Evolutionary conservation across 2,113 vertebrate species (phyloP), one percentile per base, ranked within the genome.

Genomic region (Trogon surrucura): DNA sequence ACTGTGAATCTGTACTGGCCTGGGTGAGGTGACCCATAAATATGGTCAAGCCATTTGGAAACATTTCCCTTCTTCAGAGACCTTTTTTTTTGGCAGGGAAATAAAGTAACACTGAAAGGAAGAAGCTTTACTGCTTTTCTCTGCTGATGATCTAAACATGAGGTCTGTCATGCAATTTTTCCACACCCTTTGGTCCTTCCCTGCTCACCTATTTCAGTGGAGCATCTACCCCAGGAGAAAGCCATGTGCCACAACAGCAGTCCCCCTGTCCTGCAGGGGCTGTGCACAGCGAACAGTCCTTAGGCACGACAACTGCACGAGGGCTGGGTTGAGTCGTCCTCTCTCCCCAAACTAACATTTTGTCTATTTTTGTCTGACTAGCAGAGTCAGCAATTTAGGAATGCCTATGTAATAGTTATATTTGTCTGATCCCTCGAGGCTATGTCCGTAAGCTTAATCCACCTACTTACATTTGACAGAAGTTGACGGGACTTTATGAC

Each of bases 351-450:
- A 96, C 16, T 27, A 93, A 44, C 16, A 48, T 92, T 97, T 95
- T 94, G 60, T 90, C 88, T 95, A 90, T 95, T 96, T 94, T 50
- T 20, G 79, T 69, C 80, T 67, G 67, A 86, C 75, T 19, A 91
- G 82, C 85, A 83, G 64, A 93, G 85, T 93, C 95, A 96, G 92
- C 92, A 86, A 85, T 92, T 94, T 67, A 74, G 88, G 85, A 93
- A 90, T 93, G 79, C 79, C 88, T 71, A 64, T 1, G 57, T 88
- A 91, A 90, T 67, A 74, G 88, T 91, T 96, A 92, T 92, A 95
- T 96, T 91, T 75, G 88, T 86, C 85, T 88, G 72, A 88, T 88
- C 85, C 79, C 92, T 90, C 4, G 6, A 93, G 93, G 71, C 58
- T 66, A 5, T 77, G 87, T 66, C 50, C 58, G 0, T 79, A 75